Evolutionary conservation across 2,797 vertebrate genomes (phyloP).

Genomic region (Lateolabrax maculatus): DNA sequence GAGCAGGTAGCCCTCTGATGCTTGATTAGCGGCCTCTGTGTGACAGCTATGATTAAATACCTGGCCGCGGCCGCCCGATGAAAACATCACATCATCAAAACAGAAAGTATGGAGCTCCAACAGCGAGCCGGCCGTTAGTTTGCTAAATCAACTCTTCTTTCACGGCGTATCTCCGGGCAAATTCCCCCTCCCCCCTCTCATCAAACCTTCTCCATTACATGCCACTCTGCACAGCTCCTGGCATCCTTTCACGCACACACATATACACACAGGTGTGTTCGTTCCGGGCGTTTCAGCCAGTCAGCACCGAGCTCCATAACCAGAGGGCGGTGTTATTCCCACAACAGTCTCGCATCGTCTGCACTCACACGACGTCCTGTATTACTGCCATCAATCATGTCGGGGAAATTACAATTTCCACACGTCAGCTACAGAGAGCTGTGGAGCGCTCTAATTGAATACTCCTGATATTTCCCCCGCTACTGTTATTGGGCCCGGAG

Average conservation of each 20-base stretch:
- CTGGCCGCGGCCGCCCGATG: conserved; percentile 28
- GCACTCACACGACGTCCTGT: conserved; percentile 78
- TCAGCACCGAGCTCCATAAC: conserved; percentile 68
- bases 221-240: conserved; percentile 65
- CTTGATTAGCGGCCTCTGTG: conserved; percentile 58
- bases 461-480: conserved; percentile 77
- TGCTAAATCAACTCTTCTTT: conserved; percentile 59
- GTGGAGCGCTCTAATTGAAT: conserved; percentile 82
- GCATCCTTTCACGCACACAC: conserved; percentile 10
- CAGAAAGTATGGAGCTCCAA: conserved; percentile 33
- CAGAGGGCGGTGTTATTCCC: conserved; percentile 77
- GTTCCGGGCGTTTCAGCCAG: conserved; percentile 67
- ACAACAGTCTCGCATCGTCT: conserved; percentile 71
- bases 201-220: conserved; percentile 71
- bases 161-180: conserved; percentile 39
- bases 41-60: conserved; percentile 78
- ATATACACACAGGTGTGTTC: conserved; percentile 58
- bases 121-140: conserved; percentile 28
- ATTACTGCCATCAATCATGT: conserved; percentile 89
- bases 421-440: conserved; percentile 83
- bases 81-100: conserved; percentile 75
- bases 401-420: conserved; percentile 87
- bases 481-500: conserved; percentile 67
- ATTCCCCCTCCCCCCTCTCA: conserved; percentile 10
- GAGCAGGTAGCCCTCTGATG: conserved; percentile 48